Percentiles rank a stretch among this genome's conserved stretches.
Evolutionary conservation across 2,797 vertebrate species (phyloP).

Genomic region (Rhabdomys pumilio): DNA sequence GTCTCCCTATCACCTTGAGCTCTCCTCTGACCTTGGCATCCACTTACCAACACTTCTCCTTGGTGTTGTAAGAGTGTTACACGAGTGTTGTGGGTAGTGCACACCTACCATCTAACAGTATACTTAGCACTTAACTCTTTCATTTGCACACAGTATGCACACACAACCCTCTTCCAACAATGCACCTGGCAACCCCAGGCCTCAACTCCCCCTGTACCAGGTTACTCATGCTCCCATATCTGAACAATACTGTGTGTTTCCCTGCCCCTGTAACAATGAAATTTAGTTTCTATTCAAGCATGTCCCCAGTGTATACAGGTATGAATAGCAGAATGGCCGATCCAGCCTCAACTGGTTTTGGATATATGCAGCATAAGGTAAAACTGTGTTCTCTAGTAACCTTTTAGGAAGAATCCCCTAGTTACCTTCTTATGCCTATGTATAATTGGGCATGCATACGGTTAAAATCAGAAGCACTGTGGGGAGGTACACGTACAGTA

Average conservation of each 20-base stretch:
- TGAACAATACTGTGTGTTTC: background rate
- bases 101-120: background rate
- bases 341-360: background rate
- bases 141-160: background rate
- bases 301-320: background rate
- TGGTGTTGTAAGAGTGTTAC: constrained; percentile 21
- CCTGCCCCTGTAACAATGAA: background rate
- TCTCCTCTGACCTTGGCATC: background rate
- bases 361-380: background rate
- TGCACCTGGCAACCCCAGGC: background rate
- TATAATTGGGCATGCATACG: background rate
- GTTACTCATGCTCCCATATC: background rate
- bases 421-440: background rate
- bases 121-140: background rate
- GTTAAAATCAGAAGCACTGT: background rate
- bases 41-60: background rate
- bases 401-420: background rate
- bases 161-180: too few species aligned
- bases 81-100: background rate
- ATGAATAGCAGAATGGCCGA: background rate
- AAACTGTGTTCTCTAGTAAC: background rate
- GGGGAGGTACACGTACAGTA: background rate
- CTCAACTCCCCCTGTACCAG: background rate
- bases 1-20: background rate
- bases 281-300: background rate